A percentile compares a stretch with the other conserved stretches of the same genome.
Evolutionary conservation across 2,888 invertebrate species (phyloP).

Genomic region (Volucella inanis): DNA sequence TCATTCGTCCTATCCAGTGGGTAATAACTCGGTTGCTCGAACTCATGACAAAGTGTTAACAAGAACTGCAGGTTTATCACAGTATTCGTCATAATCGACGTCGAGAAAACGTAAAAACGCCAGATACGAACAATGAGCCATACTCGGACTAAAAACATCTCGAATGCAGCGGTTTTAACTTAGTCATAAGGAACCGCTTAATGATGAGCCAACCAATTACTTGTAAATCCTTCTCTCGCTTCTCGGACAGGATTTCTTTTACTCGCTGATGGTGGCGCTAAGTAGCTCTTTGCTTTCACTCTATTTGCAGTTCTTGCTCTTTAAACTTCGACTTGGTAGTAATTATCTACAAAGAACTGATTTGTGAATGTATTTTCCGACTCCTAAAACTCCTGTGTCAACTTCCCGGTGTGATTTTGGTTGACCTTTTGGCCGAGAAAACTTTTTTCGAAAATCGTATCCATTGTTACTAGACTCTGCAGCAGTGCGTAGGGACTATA

Average conservation of each 20-base stretch:
- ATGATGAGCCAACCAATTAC: constrained; percentile 94
- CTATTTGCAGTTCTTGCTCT: constrained; percentile 59
- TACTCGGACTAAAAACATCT: constrained; percentile 91
- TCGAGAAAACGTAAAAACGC: constrained; percentile 90
- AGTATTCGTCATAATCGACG: constrained; percentile 87
- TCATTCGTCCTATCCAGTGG: constrained; percentile 62
- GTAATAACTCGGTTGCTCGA: constrained; percentile 85
- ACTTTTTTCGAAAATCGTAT: constrained; percentile 89
- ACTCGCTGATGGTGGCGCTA: constrained; percentile 75
- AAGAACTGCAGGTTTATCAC: constrained; percentile 91
- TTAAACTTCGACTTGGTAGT: constrained; percentile 22
- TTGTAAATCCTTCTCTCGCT: constrained; percentile 90
- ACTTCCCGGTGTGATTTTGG: constrained; percentile 82
- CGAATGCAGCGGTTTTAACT: constrained; percentile 88
- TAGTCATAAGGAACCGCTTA: constrained; percentile 91
- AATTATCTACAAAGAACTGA: constrained; percentile 85
- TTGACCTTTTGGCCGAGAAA: constrained; percentile 84
- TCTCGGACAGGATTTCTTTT: constrained; percentile 85
- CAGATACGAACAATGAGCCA: constrained; percentile 92
- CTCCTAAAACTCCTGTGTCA: constrained; percentile 81
- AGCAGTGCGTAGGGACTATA: constrained; percentile 92
- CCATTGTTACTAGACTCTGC: constrained; percentile 88
- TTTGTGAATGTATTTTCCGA: constrained; percentile 88
- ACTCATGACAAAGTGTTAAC: constrained; percentile 89
- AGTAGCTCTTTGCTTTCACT: constrained; percentile 78